Base-by-base conservation (phyloP, 64 coral and sea anemone species). In the Trachythela sp. region DNA sequence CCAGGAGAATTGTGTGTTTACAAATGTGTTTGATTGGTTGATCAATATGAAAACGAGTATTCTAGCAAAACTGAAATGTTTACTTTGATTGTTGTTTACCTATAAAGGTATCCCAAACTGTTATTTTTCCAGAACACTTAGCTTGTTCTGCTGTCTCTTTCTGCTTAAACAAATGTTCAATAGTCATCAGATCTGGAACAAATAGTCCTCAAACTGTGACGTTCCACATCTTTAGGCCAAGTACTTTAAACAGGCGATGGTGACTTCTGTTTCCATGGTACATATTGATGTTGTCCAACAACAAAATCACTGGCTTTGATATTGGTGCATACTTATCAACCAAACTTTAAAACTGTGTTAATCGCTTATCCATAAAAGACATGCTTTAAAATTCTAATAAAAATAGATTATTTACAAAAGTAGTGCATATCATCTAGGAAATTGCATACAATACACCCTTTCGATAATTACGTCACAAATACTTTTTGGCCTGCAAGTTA, bases 41-140 rank as follows among this genome's bases (percentile, higher is more conserved):
- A n/a, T n/a, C n/a, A n/a, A n/a, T n/a, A n/a, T n/a, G n/a, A n/a
- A n/a, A n/a, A n/a, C n/a, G n/a, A n/a, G n/a, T n/a, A n/a, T n/a
- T n/a, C n/a, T 8, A 2, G 8, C 13, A 64, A 10, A 18, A 18
- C 24, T 64, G 22, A n/a, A 7, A 24, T 27, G 22, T 64, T 64
- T 29, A 29, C 31, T 36, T 29, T 80, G 37, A 80, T 13, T 80
- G 30, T 20, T 34, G 13, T 5, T 34, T 80, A 80, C 75, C 75
- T 80, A 80, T 80, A 18, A 80, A 80, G 10, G 75, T 80, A 80
- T 80, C 75, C 75, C 75, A 80, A 15, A 29, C 75, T 13, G 75
- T 80, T 36, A 80, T 13, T 80, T 80, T 80, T 15, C 34, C 37
- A 11, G 4, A 13, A 6, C 4, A 22, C 20, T 80, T n/a, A 24